Base-by-base conservation (phyloP, 2,797 vertebrate species). In the Oryzias sinensis region DNA sequence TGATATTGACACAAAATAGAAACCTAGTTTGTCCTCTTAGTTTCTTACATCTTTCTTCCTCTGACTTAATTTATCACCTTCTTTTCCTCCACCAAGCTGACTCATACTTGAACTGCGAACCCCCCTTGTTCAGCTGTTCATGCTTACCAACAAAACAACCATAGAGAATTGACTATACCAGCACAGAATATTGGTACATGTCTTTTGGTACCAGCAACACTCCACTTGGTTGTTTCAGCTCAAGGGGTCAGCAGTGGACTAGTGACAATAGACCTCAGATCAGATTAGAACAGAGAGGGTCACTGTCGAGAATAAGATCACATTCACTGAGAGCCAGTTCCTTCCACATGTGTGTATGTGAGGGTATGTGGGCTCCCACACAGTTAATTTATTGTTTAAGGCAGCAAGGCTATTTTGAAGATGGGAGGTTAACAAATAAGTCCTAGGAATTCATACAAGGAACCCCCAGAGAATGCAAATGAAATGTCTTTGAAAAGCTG, bases 241-340 rank as follows among this genome's bases (percentile, higher is more conserved):
- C 50, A 62, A 79, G 64, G 74, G 76, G 69, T 70, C 71, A 56
- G 55, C 69, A 42, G 70, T 55, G 43, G 62, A 70, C 47, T 11
- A 16, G 42, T 47, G 76, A 87, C 84, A 88, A 87, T 79, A 70
- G 74, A 18, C 14, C 70, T 79, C 68, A 69, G 68, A 80, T 59
- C 58, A 42, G 62, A 56, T 17, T 49, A 54, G 66, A 64, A 82
- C 76, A 78, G 55, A 68, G 59, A 15, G 43, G 40, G 61, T 47
- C 63, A 33, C 65, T 83, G 84, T 81, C 43, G 14, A 52, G 52
- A 58, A 62, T 80, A 65, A 83, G 63, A 71, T 84, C 77, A 81
- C 54, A 52, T 74, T 57, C 49, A 42, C 59, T 53, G 41, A 15
- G 70, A 60, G 46, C 40, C 24, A 55, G 25, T 50, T 67, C 52